Evolutionary conservation across 2,888 invertebrate species (phyloP), one percentile per base, ranked within the genome.

Genomic region (Polymixis flavicincta): DNA sequence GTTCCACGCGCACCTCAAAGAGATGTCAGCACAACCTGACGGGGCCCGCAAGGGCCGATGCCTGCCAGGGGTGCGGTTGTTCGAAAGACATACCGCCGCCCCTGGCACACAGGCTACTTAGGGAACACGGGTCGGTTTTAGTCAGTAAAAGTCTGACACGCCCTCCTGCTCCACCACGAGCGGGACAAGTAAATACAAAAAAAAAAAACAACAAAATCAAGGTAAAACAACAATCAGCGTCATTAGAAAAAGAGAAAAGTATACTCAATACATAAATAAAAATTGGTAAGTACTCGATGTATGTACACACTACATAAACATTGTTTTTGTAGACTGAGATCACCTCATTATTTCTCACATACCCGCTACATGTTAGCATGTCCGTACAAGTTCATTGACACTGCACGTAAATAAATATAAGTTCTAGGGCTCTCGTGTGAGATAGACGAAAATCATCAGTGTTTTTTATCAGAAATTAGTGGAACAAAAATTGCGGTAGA

Each of bases 341-440:
- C 82, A 82, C 71, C 82, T 68, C 48, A 64, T 64, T 71, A 74
- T 54, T 69, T 77, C 60, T 69, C 81, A 74, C 64, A 78, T 52
- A 61, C 74, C 74, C 55, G 70, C 74, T 68, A 74, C 64, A 70
- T 50, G 69, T 82, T 78, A 82, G 67, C 74, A 82, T 45, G 74
- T 82, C 70, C 67, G 22, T 48, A 73, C 48, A 48, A 74, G 82
- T 82, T 82, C 82, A 82, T 57, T 71, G 82, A 82, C 81, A 81
- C 60, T 32, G n/a, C 52, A 70, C 28, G 25, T 52, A 71, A 60
- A 74, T 74, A 71, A 68, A 82, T 74, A 74, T 54, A 65, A 28
- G 19, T 72, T 69, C 66, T 67, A 74, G 65, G 22, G 25, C 69
- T n/a, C 78, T 68, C 28, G 28, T 22, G 64, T 42, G 9, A 37